Evolutionary conservation across 2,113 vertebrate species (phyloP).

Genomic region (Pterocles gutturalis): DNA sequence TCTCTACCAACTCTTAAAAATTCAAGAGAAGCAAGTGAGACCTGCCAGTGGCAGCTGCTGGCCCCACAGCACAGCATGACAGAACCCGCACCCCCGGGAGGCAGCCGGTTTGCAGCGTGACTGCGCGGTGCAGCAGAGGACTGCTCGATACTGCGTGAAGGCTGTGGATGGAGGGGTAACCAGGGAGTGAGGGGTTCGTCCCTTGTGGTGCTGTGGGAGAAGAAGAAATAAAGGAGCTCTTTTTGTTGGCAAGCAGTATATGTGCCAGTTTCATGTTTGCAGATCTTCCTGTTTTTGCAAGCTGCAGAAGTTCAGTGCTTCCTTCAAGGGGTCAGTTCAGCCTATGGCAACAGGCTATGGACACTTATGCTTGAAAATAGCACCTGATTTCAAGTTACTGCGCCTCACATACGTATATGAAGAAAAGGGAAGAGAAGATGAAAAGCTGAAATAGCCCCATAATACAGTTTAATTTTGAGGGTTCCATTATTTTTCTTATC

Average conservation of each 20-base stretch:
- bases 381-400: neutral
- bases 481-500: neutral
- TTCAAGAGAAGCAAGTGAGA: fast-evolving
- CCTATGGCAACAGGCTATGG: neutral
- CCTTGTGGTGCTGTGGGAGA: neutral
- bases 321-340: neutral
- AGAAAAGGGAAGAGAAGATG: neutral
- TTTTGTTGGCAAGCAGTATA: neutral
- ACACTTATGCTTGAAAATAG: neutral
- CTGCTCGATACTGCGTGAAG: neutral
- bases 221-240: too few relatives aligned
- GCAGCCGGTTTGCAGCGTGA: neutral
- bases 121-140: too few relatives aligned
- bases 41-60: neutral
- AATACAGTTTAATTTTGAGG: neutral
- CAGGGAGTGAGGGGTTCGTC: fast-evolving
- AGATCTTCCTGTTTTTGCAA: neutral
- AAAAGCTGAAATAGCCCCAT: neutral
- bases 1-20: neutral
- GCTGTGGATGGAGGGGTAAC: neutral
- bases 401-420: neutral
- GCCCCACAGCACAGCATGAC: fast-evolving
- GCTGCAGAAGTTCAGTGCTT: fast-evolving
- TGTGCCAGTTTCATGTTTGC: neutral
- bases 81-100: fast-evolving